phyloP scores from a whole-genome alignment of 2,797 vertebrate genomes.

The Sebastes diploproa region DNA sequence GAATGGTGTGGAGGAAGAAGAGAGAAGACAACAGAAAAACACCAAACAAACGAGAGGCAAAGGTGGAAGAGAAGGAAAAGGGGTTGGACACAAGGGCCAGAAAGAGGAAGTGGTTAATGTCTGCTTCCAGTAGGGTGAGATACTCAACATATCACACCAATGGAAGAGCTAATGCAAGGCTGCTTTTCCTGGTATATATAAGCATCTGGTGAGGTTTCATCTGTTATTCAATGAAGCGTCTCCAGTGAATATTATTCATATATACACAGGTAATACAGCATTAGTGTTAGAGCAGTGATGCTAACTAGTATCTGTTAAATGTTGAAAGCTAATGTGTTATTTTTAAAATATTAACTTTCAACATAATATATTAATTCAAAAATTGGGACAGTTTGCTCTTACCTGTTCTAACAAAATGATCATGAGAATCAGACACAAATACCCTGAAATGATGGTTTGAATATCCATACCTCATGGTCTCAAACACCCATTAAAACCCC shows the following conservation, averaged over 20 bases:
- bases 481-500: background rate
- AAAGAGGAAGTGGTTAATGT: conserved; percentile 37
- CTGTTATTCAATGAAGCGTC: conserved; percentile 36
- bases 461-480: background rate
- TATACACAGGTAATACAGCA: conserved; percentile 40
- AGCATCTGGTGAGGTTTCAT: background rate
- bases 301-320: background rate
- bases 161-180: conserved; percentile 50
- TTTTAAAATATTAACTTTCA: background rate
- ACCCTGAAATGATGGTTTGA: background rate
- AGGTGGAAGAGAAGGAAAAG: background rate
- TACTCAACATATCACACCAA: conserved; percentile 44
- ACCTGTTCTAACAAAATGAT: background rate
- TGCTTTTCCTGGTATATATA: conserved; percentile 29
- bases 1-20: background rate
- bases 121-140: conserved; percentile 49
- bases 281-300: background rate
- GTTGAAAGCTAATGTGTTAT: conserved; percentile 6
- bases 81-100: background rate
- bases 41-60: conserved; percentile 39
- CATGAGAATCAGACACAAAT: background rate
- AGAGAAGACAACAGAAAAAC: conserved; percentile 22
- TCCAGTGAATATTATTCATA: conserved; percentile 37
- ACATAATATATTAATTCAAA: background rate
- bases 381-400: background rate